phyloP scores from a whole-genome alignment of 2,888 invertebrate genomes.

The Helobdella robusta region DNA sequence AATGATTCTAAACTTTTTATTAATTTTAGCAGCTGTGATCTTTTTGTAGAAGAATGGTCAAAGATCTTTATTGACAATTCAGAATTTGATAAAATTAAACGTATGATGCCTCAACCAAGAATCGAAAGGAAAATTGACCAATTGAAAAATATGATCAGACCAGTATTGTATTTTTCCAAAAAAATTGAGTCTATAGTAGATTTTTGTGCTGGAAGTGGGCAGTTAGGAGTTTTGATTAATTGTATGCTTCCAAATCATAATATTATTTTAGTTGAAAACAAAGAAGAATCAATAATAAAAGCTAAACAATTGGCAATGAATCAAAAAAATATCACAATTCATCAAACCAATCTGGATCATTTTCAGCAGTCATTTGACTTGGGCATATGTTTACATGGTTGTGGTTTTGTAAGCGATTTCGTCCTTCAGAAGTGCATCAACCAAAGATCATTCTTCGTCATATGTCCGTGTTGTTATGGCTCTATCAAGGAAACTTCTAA shows the following conservation, averaged over 20 bases:
- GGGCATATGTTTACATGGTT: slow-evolving; percentile 81
- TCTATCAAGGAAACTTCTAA: slow-evolving; percentile 70
- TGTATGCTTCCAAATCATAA: slow-evolving; percentile 65
- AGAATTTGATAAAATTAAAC: slow-evolving; percentile 15
- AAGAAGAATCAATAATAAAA: slow-evolving; percentile 60
- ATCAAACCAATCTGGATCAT: slow-evolving; percentile 77
- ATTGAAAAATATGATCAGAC: slow-evolving; percentile 62
- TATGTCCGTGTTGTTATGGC: slow-evolving; percentile 91
- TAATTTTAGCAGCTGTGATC: too few species aligned
- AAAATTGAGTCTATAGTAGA: slow-evolving; percentile 69
- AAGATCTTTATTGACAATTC: too few species aligned
- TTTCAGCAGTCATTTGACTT: slow-evolving; percentile 68
- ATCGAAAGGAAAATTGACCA: slow-evolving; percentile 68
- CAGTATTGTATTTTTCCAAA: slow-evolving; percentile 61
- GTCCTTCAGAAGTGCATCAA: slow-evolving; percentile 73
- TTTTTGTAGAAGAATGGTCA: too few species aligned
- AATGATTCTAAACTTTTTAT: too few species aligned
- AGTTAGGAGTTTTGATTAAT: slow-evolving; percentile 77
- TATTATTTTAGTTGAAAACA: slow-evolving; percentile 78
- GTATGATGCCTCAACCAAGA: slow-evolving; percentile 59
- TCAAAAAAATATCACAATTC: neutral
- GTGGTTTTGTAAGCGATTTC: slow-evolving; percentile 85
- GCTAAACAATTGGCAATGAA: neutral
- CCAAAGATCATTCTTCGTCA: slow-evolving; percentile 69
- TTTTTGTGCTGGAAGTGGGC: slow-evolving; percentile 88